Evolutionary conservation across 2,888 invertebrate genomes (phyloP).

Genomic region (Polydesmus complanatus): DNA sequence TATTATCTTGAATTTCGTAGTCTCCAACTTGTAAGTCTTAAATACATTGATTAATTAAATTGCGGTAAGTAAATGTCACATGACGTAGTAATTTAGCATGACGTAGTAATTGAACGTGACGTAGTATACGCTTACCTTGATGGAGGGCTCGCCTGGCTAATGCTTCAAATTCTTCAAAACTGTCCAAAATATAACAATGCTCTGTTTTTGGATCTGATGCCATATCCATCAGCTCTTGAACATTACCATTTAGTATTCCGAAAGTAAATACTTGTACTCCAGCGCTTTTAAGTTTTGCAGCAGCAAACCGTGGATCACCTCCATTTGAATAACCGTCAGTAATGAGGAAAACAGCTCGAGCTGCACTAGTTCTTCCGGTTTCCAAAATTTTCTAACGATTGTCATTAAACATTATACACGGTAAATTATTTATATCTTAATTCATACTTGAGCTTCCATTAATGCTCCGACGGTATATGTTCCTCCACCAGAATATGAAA

Average conservation of each 20-base stretch:
- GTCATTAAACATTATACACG: not conserved
- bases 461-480: constrained; percentile 56
- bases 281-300: constrained; percentile 37
- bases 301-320: constrained; percentile 48
- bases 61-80: too few relatives aligned
- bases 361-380: constrained; percentile 28
- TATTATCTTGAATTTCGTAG: constrained; percentile 39
- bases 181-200: constrained; percentile 50
- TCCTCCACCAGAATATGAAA: constrained; percentile 49
- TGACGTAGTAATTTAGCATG: too few relatives aligned
- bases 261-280: constrained; percentile 38
- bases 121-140: constrained; percentile 46
- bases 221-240: constrained; percentile 46
- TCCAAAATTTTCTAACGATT: constrained; percentile 27
- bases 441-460: constrained; percentile 36
- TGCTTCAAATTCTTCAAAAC: constrained; percentile 53
- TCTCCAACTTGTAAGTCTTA: constrained; percentile 48
- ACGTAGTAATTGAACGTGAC: not conserved
- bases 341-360: constrained; percentile 49
- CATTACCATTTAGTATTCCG: constrained; percentile 51
- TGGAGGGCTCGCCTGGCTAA: constrained; percentile 51
- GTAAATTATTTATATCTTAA: not conserved
- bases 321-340: constrained; percentile 59
- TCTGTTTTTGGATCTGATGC: constrained; percentile 47
- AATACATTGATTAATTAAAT: constrained; percentile 10